phyloP scores from a whole-genome alignment of 2,113 vertebrate species.

The Gymnobelideus leadbeateri region DNA sequence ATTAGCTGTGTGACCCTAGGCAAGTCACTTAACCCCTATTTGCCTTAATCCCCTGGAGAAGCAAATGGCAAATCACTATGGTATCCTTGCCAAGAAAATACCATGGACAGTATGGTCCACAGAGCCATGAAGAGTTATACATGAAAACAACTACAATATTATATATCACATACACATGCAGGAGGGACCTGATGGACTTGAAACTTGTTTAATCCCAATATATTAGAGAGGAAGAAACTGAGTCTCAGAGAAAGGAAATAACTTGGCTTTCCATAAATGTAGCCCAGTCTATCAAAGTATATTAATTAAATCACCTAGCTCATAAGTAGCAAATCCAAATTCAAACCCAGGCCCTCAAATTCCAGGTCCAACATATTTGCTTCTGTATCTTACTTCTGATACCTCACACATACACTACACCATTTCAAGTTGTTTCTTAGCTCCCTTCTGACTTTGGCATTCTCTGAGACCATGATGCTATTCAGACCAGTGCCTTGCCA shows the following conservation, averaged over 20 bases:
- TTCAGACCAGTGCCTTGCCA: accelerated
- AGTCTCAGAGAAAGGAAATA: background rate
- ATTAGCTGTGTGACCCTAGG: too few relatives aligned
- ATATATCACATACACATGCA: too few relatives aligned
- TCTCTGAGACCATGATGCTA: background rate
- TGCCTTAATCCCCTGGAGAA: too few relatives aligned
- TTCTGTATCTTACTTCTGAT: background rate
- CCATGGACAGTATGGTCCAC: too few relatives aligned
- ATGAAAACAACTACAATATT: too few relatives aligned
- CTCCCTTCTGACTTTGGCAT: background rate
- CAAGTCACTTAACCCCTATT: too few relatives aligned
- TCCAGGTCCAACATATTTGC: background rate
- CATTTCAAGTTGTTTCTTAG: background rate
- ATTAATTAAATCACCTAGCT: background rate
- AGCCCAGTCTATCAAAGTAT: background rate
- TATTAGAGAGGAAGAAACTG: background rate
- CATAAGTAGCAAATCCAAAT: background rate
- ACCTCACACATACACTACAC: background rate
- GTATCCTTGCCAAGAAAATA: too few relatives aligned
- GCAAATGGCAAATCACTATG: too few relatives aligned
- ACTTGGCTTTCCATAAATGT: background rate
- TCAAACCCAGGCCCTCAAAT: background rate
- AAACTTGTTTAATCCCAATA: background rate
- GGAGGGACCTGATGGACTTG: background rate
- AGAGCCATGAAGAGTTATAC: too few relatives aligned